Evolutionary conservation across 35 echinoderm and acorn worm genomes (phyloP), one percentile per base, ranked within the genome.

Genomic region (Stichopus chloronotus): DNA sequence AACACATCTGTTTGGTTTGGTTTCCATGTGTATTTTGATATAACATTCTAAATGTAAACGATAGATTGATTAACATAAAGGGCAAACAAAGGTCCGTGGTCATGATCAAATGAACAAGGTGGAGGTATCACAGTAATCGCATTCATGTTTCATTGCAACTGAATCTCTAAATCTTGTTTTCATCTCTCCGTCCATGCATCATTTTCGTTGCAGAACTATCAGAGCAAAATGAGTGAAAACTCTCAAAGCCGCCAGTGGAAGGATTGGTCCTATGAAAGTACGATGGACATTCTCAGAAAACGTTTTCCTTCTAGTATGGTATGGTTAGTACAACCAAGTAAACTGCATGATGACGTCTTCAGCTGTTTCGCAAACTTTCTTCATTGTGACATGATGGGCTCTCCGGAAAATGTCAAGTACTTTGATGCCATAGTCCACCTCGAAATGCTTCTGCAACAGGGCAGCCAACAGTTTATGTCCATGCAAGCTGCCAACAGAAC

Each of bases 281-380:
- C 65, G 8, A 56, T 63, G 25, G 52, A 58, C 7, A 71, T 93
- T 77, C 25, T 93, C 7, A 74, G 53, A 4, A 72, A 87, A 87
- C 23, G 78, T 52, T 96, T 96, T 56, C 79, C 92, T 8, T 17
- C 87, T 14, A 84, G 87, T 57, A 90, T 88, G 11, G 65, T 93
- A 6, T 94, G 92, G 92, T 53, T 96, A n/a, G 78, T 96, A 8
- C 81, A 92, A 52, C 92, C 95, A 19, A 43, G 16, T 30, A 90
- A 80, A 53, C 84, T 91, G 63, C 92, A 94, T 92, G 95, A 93
- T 57, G 63, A 63, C 5, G 92, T 76, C 30, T 96, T 96, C 56
- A 96, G 92, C 59, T 96, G 95, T 72, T 96, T 86, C 92, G 92
- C 94, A 24, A 96, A 96, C 52, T 94, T 96, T 78, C 25, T 96